phyloP scores from a whole-genome alignment of 2,888 invertebrate species.

The Gisinianus flammeolus region DNA sequence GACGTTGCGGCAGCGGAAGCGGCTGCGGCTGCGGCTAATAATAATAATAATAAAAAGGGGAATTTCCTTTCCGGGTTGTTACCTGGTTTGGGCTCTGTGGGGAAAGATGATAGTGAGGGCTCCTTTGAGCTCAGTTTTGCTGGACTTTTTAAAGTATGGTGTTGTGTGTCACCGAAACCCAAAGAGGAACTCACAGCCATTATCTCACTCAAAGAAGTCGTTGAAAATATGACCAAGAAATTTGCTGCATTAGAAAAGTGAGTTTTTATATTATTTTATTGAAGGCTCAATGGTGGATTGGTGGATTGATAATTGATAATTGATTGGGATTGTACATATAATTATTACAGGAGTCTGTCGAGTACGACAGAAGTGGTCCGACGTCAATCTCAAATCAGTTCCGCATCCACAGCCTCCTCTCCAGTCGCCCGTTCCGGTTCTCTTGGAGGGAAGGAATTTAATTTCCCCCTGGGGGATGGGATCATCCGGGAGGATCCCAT shows the following conservation, averaged over 20 bases:
- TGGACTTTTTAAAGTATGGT: constrained; percentile 67
- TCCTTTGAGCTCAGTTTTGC: constrained; percentile 66
- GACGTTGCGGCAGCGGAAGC: constrained; percentile 62
- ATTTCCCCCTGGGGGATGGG: background rate
- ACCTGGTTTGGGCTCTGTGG: constrained; percentile 32
- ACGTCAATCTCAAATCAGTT: background rate
- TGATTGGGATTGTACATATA: no score
- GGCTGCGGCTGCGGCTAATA: constrained; percentile 62
- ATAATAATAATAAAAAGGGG: constrained; percentile 61
- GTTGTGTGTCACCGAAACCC: constrained; percentile 64
- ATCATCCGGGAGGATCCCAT: background rate
- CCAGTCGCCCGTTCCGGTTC: background rate
- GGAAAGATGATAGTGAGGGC: constrained; percentile 62
- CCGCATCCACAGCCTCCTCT: background rate
- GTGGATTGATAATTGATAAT: no score
- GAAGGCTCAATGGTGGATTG: no score
- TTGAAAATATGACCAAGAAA: constrained; percentile 63
- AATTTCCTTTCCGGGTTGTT: constrained; percentile 59
- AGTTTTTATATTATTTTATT: background rate
- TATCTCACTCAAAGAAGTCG: constrained; percentile 62
- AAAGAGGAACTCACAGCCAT: constrained; percentile 60
- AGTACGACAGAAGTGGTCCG: background rate
- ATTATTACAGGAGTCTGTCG: background rate
- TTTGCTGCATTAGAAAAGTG: constrained; percentile 63
- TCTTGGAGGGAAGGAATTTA: background rate